Evolutionary conservation across 2,797 vertebrate species (phyloP), one percentile per base, ranked within the genome.

Genomic region (Gymnodraco acuticeps): DNA sequence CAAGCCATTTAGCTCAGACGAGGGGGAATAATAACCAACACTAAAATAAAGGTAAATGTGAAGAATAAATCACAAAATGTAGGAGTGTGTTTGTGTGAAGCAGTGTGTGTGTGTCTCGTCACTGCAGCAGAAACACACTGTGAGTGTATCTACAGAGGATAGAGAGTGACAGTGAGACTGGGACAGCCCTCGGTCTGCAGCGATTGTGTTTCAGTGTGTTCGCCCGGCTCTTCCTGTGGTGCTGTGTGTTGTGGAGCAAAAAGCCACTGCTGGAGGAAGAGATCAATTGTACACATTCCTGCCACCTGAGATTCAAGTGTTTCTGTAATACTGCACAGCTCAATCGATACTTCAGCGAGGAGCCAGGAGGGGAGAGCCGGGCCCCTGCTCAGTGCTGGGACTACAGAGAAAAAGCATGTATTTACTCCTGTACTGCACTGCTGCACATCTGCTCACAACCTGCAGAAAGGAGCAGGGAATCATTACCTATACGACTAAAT

Each of bases 241-340:
- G 85, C 78, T 73, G 72, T 87, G 85, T 93, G 82, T 89, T 91
- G 87, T 88, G 84, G 81, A 89, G 92, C 91, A 91, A 95, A 96
- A 95, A 95, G 95, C 93, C 88, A 87, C 81, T 89, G 83, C 92
- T 93, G 92, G 91, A 90, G 91, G 92, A 92, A 87, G 90, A 89
- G 94, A 96, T 96, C 96, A 95, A 97, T 96, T 94, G 90, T 90
- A 91, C 94, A 94, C 93, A 94, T 95, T 96, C 94, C 93, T 92
- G 94, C 94, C 96, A 96, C 95, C 95, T 96, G 95, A 96, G 95
- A 96, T 95, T 96, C 94, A 94, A 95, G 93, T 96, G 91, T 93
- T 93, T 94, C 94, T 95, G 92, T 94, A 93, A 95, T 94, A 93
- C 95, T 94, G 95, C 94, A 96, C 92, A 84, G 87, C 87, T 94